phyloP scores from a whole-genome alignment of 2,113 vertebrate genomes.

The Fukomys damarensis region DNA sequence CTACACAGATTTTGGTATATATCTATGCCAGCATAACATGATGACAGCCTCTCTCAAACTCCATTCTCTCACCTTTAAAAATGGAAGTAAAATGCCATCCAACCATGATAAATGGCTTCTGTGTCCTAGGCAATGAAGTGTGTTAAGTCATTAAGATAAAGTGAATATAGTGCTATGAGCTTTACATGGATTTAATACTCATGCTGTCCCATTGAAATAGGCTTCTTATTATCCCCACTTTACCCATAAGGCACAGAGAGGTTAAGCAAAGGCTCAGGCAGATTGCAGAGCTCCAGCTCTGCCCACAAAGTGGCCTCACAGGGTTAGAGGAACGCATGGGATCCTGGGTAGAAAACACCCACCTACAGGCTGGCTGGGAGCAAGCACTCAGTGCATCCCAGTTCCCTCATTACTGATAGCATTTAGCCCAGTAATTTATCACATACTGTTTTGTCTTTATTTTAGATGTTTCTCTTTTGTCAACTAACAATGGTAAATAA shows the following conservation, averaged over 20 bases:
- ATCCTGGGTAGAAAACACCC: too few relatives aligned
- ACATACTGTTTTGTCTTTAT: not conserved
- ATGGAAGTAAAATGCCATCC: not conserved
- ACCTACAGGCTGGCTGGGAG: too few relatives aligned
- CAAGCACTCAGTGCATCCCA: accelerated
- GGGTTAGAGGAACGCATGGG: too few relatives aligned
- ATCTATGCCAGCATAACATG: not conserved
- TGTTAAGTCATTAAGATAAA: not conserved
- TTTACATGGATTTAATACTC: not conserved
- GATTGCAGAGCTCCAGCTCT: not conserved
- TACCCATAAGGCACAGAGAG: not conserved
- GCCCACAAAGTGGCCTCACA: not conserved
- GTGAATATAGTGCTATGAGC: not conserved
- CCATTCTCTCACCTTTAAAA: slow-evolving; percentile 22
- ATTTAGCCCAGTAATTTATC: not conserved
- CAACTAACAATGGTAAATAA: not conserved
- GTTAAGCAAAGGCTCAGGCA: not conserved
- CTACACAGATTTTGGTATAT: not conserved
- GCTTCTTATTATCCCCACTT: not conserved
- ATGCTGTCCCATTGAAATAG: not conserved
- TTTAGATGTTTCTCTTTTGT: not conserved
- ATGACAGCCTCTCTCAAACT: not conserved
- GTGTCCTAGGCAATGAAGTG: not conserved
- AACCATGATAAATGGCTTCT: not conserved
- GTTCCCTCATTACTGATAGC: not conserved